A percentile compares a stretch with the other conserved stretches of the same genome.
Evolutionary conservation across 2,113 vertebrate species (phyloP).

Genomic region (Gambusia affinis): DNA sequence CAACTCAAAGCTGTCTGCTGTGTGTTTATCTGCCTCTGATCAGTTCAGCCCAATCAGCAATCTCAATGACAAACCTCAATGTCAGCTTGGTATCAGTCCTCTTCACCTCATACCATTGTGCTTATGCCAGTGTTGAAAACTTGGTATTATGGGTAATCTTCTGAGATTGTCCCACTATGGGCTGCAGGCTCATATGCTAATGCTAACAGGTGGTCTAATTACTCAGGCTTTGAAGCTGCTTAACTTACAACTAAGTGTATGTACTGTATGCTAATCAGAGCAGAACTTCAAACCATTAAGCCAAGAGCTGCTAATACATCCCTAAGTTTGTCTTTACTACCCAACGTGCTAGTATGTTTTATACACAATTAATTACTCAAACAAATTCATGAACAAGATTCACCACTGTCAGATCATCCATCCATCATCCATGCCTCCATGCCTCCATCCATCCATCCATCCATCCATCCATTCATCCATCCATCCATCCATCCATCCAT

Average conservation of each 20-base stretch:
- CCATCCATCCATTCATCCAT: too few relatives aligned
- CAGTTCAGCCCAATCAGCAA: conserved; percentile 7
- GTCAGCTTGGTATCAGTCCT: conserved; percentile 48
- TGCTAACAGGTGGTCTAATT: conserved; percentile 74
- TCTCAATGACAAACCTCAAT: conserved; percentile 72
- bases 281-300: conserved; percentile 23
- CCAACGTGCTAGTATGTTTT: neutral
- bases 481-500: too few relatives aligned
- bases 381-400: neutral
- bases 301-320: conserved; percentile 10
- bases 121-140: conserved; percentile 54
- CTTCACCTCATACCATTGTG: conserved; percentile 40
- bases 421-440: too few relatives aligned
- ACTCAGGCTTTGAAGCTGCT: conserved; percentile 61
- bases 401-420: too few relatives aligned
- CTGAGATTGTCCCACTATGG: conserved; percentile 40
- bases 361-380: neutral
- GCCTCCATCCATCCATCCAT: too few relatives aligned
- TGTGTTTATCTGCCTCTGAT: conserved; percentile 33
- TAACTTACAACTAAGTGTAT: conserved; percentile 11
- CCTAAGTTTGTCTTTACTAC: conserved; percentile 7
- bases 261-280: conserved; percentile 46
- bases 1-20: conserved; percentile 16
- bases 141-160: conserved; percentile 51
- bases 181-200: conserved; percentile 73